A percentile compares a stretch with the other conserved stretches of the same genome.
Evolutionary conservation across 2,797 vertebrate genomes (phyloP).

Genomic region (Melanotaenia boesemani): DNA sequence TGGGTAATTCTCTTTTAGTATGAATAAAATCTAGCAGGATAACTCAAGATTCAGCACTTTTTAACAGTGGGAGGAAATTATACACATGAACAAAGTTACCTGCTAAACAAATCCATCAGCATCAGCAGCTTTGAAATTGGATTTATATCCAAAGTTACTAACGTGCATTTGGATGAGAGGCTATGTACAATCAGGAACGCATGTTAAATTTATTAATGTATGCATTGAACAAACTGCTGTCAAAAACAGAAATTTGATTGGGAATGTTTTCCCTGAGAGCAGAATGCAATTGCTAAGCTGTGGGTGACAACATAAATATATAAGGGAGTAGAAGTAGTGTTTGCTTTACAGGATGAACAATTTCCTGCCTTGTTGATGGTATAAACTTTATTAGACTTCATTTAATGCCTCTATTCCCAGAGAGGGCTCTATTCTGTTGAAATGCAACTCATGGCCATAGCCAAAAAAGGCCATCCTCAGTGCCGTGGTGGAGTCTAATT

Average conservation of each 20-base stretch:
- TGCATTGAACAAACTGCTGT: conserved; percentile 61
- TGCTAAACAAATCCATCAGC: conserved; percentile 60
- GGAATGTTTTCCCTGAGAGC: conserved; percentile 57
- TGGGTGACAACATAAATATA: conserved; percentile 64
- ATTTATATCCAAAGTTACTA: conserved; percentile 68
- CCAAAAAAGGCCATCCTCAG: conserved; percentile 65
- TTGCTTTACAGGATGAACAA: conserved; percentile 49
- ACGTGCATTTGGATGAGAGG: conserved; percentile 65
- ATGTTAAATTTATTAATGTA: conserved; percentile 75
- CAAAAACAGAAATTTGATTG: conserved; percentile 64
- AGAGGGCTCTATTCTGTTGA: conserved; percentile 39
- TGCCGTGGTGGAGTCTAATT: conserved; percentile 61
- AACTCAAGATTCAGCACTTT: conserved; percentile 44
- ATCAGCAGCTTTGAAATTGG: conserved; percentile 75
- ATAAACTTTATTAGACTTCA: conserved; percentile 50
- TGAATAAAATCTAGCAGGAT: conserved; percentile 24
- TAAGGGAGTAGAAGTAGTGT: conserved; percentile 32
- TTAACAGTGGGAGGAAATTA: conserved; percentile 49
- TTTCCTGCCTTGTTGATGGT: conserved; percentile 35
- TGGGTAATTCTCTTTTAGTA: conserved; percentile 22
- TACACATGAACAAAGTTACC: conserved; percentile 56
- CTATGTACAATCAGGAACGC: conserved; percentile 59
- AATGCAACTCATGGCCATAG: conserved; percentile 38
- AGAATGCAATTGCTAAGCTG: conserved; percentile 68
- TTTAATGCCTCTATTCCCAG: conserved; percentile 46